phyloP scores from a whole-genome alignment of 2,797 vertebrate species.

The Hozukius guyotensis region DNA sequence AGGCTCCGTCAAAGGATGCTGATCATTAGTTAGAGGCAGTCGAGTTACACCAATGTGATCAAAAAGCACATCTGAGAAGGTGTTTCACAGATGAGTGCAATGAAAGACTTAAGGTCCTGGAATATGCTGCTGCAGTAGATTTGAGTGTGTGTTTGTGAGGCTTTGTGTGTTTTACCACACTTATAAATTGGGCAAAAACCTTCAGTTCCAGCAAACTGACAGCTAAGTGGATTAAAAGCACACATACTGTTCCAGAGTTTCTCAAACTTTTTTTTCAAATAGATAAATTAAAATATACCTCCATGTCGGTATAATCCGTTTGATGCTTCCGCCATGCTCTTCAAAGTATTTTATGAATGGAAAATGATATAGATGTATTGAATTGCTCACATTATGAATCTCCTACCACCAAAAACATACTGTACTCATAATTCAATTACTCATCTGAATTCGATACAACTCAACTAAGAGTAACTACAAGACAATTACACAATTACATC shows the following conservation, averaged over 20 bases:
- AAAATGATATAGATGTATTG: not conserved
- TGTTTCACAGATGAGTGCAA: conserved; percentile 37
- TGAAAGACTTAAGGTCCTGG: conserved; percentile 17
- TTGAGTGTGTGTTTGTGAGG: not conserved
- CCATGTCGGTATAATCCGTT: not conserved
- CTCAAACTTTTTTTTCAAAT: not conserved
- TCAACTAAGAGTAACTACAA: not conserved
- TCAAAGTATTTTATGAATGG: not conserved
- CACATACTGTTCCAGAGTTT: not conserved
- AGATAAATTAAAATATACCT: not conserved
- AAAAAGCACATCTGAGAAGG: conserved; percentile 39
- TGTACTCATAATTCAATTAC: not conserved
- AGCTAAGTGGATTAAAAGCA: not conserved
- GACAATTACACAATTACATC: not conserved
- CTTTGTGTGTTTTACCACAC: conserved; percentile 10
- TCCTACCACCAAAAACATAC: not conserved
- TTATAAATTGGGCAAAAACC: conserved; percentile 25
- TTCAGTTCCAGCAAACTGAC: conserved; percentile 8
- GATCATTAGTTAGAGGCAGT: conserved; percentile 39
- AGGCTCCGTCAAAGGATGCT: not conserved
- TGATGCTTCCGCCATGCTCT: not conserved
- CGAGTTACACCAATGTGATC: conserved; percentile 33
- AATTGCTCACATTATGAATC: not conserved
- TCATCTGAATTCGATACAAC: not conserved
- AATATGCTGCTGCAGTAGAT: conserved; percentile 7